These are phyloP conservation scores for Strix uralensis DNA, from an alignment of 2,113 vertebrate species.

Conservation along the genomic window DNA sequence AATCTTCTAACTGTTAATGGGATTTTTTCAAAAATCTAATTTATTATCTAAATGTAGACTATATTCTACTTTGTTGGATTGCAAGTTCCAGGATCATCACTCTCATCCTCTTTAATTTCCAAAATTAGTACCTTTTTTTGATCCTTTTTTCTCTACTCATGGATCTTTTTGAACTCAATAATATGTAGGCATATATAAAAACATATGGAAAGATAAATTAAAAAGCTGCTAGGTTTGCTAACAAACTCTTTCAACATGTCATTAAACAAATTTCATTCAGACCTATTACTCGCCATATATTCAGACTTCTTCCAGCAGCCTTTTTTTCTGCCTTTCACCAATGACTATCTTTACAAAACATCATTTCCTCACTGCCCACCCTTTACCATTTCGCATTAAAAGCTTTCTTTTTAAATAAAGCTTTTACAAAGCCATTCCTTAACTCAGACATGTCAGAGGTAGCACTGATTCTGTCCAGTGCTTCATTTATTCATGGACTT, in stretches of 20 bases:
- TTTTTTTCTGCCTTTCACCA: conserved; percentile 29
- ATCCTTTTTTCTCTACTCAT: background rate
- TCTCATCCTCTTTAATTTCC: background rate
- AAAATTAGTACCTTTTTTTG: background rate
- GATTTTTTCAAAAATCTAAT: background rate
- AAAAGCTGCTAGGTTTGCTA: conserved; percentile 2
- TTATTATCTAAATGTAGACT: background rate
- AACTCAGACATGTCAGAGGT: background rate
- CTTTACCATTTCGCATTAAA: conserved; percentile 39
- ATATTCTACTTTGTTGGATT: background rate
- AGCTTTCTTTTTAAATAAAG: conserved; percentile 38
- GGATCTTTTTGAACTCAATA: background rate
- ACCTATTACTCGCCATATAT: background rate
- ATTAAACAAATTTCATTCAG: conserved; percentile 38
- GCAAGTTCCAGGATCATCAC: background rate
- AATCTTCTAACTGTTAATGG: background rate
- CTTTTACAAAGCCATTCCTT: conserved; percentile 41
- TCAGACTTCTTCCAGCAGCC: background rate
- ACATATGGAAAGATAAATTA: background rate
- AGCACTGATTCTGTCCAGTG: background rate
- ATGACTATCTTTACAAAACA: conserved; percentile 4
- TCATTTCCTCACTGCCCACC: background rate
- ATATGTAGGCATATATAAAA: background rate
- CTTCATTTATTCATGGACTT: conserved; percentile 48
- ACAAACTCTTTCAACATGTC: background rate